Evolutionary conservation across 2,113 vertebrate species (phyloP), one percentile per base, ranked within the genome.

Genomic region (Gopherus evgoodei): DNA sequence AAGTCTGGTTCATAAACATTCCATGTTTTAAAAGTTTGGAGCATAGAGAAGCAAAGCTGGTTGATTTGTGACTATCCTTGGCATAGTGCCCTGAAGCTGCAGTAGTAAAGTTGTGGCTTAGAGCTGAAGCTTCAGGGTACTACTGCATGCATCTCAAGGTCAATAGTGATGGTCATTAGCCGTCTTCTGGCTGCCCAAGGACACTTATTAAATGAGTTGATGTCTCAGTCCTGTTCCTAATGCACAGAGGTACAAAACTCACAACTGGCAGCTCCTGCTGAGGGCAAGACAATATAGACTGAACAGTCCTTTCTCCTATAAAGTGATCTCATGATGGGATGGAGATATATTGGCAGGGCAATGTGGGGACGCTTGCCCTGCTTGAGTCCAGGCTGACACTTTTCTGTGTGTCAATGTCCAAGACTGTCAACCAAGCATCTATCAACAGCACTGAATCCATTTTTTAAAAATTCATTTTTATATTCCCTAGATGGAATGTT

Each of bases 101-200:
- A 65, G 14, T 5, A 35, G 81, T 44, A 88, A 47, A 59, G 47
- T 31, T 56, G 54, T 7, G 44, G 4, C 2, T 49, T 81, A 78
- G 89, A 80, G 52, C 87, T 82, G 76, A 25, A 76, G 69, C 82
- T 90, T 75, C 8, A 87, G 49, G 49, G 8, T 31, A 4, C 10
- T 35, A 24, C 7, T 89, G 38, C 49, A 24, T 75, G 31, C 8
- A 12, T 47, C 1, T 49, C 59, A 31, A 42, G 50, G 49, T 80
- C n/a, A 29, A 31, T 65, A 1, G 19, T 24, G 50, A 44, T 31
- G 50, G 72, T 35, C 24, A 82, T 72, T 78, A 27, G 2, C 1
- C 42, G 22, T 1, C 1, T 6, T 14, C 44, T 21, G 1, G 0
- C 0, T 80, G 79, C 82, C 44, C 72, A 80, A 82, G 86, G 88